Conservation (phyloP, 2,888 invertebrate genomes). For the Phyllotreta cruciferae region DNA sequence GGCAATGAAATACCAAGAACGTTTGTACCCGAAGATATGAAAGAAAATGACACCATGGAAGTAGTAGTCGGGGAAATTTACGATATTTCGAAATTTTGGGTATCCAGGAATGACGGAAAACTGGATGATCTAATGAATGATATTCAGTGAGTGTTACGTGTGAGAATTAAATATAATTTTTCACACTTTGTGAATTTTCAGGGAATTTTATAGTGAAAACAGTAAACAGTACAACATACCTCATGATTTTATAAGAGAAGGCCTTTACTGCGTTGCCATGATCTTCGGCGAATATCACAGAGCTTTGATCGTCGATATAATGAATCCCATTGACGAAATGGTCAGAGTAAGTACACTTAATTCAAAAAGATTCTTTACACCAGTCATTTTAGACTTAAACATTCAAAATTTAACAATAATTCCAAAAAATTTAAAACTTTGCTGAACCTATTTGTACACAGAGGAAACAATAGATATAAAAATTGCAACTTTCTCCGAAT, state of each 20-base stretch:
- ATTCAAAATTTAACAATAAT: too few species aligned
- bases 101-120: constrained; percentile 57
- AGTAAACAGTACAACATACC: constrained; percentile 42
- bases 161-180: background rate
- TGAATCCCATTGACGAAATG: constrained; percentile 58
- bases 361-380: too few species aligned
- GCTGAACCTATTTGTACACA: too few species aligned
- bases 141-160: constrained; percentile 56
- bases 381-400: too few species aligned
- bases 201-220: constrained; percentile 41
- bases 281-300: constrained; percentile 65
- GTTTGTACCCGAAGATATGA: constrained; percentile 39
- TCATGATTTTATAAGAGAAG: constrained; percentile 47
- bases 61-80: constrained; percentile 64
- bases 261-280: constrained; percentile 62
- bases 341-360: constrained; percentile 58
- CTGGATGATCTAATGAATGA: constrained; percentile 64
- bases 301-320: constrained; percentile 60
- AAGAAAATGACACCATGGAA: constrained; percentile 51
- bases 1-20: constrained; percentile 44
- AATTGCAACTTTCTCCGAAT: too few species aligned
- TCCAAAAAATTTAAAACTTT: too few species aligned
- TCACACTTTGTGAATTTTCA: constrained; percentile 27
- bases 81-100: constrained; percentile 67
- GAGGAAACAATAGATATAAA: too few species aligned